These are phyloP conservation scores for Cephus pygmeus DNA, from an alignment of 2,888 invertebrate species.

Conservation along the genomic window DNA sequence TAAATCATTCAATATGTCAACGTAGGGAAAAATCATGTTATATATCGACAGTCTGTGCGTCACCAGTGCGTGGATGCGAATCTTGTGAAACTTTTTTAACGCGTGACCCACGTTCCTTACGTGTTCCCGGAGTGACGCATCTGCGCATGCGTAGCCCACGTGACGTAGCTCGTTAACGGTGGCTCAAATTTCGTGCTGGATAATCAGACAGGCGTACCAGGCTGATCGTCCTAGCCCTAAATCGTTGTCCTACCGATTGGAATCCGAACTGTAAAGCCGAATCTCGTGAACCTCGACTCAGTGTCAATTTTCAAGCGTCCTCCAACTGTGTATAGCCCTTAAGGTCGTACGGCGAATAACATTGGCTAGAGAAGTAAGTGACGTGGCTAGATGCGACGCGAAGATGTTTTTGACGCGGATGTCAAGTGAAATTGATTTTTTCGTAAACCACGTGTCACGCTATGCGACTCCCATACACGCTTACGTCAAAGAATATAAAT, in stretches of 20 bases:
- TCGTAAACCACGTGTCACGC: neutral
- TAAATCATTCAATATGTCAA: neutral
- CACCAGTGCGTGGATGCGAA: neutral
- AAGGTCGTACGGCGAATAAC: neutral
- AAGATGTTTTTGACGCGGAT: neutral
- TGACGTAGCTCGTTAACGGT: neutral
- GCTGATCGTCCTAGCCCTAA: neutral
- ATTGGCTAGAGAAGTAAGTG: neutral
- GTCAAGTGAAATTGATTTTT: too few species aligned
- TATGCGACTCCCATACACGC: neutral
- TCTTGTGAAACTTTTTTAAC: neutral
- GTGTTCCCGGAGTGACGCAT: neutral
- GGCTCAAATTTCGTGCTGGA: too few species aligned
- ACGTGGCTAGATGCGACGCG: neutral
- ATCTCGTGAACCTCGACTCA: neutral
- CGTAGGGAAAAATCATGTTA: too few species aligned
- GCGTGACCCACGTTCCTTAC: neutral
- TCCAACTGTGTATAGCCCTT: neutral
- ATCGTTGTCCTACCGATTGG: neutral
- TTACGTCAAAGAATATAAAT: neutral
- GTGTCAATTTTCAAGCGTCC: neutral
- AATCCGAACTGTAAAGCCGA: neutral
- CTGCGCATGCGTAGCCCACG: neutral
- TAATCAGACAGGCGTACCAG: neutral
- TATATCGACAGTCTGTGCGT: neutral